phyloP scores from a whole-genome alignment of 2,888 invertebrate genomes.

The Drosophila dives region DNA sequence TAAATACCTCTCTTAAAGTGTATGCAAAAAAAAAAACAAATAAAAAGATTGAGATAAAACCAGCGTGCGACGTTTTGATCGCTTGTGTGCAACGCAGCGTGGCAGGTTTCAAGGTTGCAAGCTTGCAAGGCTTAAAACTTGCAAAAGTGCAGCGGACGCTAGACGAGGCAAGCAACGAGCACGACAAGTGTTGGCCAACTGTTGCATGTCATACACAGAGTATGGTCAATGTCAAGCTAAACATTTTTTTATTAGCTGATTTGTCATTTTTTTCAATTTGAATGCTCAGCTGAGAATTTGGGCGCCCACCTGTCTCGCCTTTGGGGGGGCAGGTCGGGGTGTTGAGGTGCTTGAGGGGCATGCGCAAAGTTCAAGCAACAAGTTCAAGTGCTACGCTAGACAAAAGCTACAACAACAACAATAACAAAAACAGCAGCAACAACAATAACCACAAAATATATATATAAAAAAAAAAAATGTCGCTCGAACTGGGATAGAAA shows the following conservation, averaged over 20 bases:
- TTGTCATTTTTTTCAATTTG: conserved; percentile 30
- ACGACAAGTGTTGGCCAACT: conserved; percentile 15
- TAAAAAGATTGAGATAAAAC: conserved; percentile 9
- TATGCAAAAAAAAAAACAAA: not conserved
- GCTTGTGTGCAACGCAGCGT: conserved; percentile 54
- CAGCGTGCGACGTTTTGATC: conserved; percentile 14
- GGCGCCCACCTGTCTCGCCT: conserved; percentile 24
- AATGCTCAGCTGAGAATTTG: conserved; percentile 30
- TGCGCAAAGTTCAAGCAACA: conserved; percentile 66
- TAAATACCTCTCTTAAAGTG: not conserved
- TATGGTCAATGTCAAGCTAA: conserved; percentile 58
- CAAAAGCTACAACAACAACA: conserved; percentile 4
- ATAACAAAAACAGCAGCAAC: conserved; percentile 6
- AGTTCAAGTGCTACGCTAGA: conserved; percentile 59
- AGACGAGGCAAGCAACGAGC: no score
- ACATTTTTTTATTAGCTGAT: not conserved
- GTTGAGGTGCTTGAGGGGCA: not conserved
- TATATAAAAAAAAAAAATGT: not conserved
- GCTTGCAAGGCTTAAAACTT: conserved; percentile 14
- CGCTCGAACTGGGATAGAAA: conserved; percentile 1
- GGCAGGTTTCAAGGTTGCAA: conserved; percentile 43
- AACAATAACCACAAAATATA: conserved; percentile 4
- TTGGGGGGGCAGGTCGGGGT: conserved; percentile 8
- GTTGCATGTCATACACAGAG: conserved; percentile 30
- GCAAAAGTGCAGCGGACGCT: conserved; percentile 43